Evolutionary conservation across 2,888 invertebrate species (phyloP).

Genomic region (Drosophila subsilvestris): DNA sequence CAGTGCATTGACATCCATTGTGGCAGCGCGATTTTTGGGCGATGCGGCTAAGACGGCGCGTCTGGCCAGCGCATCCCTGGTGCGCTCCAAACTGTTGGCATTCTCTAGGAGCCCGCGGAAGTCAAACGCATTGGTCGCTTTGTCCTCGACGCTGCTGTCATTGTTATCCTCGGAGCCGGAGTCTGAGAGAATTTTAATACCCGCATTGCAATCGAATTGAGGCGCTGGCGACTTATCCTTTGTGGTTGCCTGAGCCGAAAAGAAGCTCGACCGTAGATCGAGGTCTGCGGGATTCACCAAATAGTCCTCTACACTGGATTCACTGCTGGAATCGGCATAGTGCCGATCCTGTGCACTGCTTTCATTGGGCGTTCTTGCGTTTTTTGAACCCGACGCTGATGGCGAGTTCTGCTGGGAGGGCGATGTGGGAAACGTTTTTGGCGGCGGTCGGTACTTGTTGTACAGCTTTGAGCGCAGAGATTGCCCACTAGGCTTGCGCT

Average conservation of each 20-base stretch:
- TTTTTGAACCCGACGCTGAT: slow-evolving; percentile 81
- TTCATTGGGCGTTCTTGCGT: slow-evolving; percentile 79
- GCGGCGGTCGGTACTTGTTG: slow-evolving; percentile 82
- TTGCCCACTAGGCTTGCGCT: slow-evolving; percentile 73
- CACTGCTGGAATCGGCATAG: slow-evolving; percentile 62
- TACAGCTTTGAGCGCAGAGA: slow-evolving; percentile 71
- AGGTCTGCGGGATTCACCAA: slow-evolving; percentile 85
- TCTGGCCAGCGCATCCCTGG: slow-evolving; percentile 84
- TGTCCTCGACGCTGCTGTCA: slow-evolving; percentile 70
- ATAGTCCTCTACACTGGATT: slow-evolving; percentile 85
- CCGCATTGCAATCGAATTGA: slow-evolving; percentile 83
- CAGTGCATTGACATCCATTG: slow-evolving; percentile 86
- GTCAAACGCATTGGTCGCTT: slow-evolving; percentile 71
- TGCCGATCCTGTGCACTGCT: slow-evolving; percentile 71
- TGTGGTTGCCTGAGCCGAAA: slow-evolving; percentile 70
- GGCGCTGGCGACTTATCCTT: slow-evolving; percentile 70
- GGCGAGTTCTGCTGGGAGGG: slow-evolving; percentile 74
- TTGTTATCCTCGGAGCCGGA: slow-evolving; percentile 81
- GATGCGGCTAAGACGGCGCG: slow-evolving; percentile 54
- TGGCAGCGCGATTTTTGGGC: slow-evolving; percentile 37
- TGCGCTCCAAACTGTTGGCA: slow-evolving; percentile 86
- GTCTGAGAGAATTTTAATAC: slow-evolving; percentile 77
- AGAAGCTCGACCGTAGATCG: slow-evolving; percentile 86
- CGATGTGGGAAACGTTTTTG: slow-evolving; percentile 75
- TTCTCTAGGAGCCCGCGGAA: slow-evolving; percentile 86